Base-by-base conservation (phyloP, 2,888 invertebrate species). In the Apantesis nais region DNA sequence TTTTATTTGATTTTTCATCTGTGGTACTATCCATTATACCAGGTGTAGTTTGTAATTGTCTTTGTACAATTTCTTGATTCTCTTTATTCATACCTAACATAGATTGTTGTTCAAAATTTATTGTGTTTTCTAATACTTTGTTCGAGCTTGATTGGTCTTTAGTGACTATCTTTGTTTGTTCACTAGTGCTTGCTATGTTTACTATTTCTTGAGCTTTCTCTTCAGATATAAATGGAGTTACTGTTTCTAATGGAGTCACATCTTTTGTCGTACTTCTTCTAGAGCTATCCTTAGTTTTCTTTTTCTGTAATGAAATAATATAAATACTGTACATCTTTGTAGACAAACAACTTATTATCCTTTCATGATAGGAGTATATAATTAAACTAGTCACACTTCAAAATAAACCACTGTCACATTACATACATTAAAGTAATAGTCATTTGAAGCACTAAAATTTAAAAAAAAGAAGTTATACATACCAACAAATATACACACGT, bases 241-340 rank as follows among this genome's bases (percentile, higher is more conserved):
- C 61, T 48, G 68, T 64, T 1, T 72, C 29, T 16, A 73, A 55
- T 19, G 74, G 68, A 58, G 73, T 60, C 11, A 69, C 37, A 29
- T 74, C 74, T 64, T 68, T 74, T 9, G 39, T 58, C 19, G 52
- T 44, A 64, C 58, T 75, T 31, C 63, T 74, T 75, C 71, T 80
- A 66, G 73, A 39, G 25, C 88, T 89, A 31, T 85, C 85, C 80
- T 92, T 93, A 9, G 80, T 72, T 82, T 90, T 94, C 83, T 91
- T 94, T 84, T 92, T 94, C 94, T 94, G 78, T 22, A 85, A 89
- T 75, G 19, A 66, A 41, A 4, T 3, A 29, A 0, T 44, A 39
- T 39, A 0, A 48, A 31, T 37, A 65, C 31, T 31, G 25, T 60
- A 25, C 7, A 29, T 29, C 8, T 0, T 60, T 29, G 8, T 3